Percentiles rank a stretch among this genome's conserved stretches.
phyloP scores from a whole-genome alignment of 1,140 invertebrate genomes.

The Lanistes nyassanus region DNA sequence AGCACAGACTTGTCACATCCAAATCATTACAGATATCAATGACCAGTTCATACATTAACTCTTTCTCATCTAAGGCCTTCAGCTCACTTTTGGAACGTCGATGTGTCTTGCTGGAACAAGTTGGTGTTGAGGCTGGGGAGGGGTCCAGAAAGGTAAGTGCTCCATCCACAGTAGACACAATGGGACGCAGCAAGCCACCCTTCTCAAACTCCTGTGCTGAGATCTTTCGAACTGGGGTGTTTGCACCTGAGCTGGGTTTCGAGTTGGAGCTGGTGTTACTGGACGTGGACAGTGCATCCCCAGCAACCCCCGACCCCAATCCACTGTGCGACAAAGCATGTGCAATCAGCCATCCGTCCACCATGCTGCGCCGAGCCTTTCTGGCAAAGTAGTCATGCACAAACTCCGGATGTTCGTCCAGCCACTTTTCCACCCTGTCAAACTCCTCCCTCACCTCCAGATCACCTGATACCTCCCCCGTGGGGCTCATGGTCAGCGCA shows the following conservation, averaged over 20 bases:
- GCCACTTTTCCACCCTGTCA: constrained; percentile 74
- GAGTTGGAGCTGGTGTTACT: constrained; percentile 56
- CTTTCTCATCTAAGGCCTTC: constrained; percentile 88
- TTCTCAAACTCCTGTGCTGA: constrained; percentile 95
- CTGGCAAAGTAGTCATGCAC: constrained; percentile 94
- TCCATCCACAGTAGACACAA: constrained; percentile 88
- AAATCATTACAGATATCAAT: constrained; percentile 97
- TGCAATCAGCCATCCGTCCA: constrained; percentile 84
- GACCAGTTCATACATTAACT: constrained; percentile 95
- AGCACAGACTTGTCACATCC: constrained; percentile 90
- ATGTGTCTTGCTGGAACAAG: constrained; percentile 36
- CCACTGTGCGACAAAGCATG: constrained; percentile 82
- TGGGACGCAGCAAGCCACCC: constrained; percentile 87
- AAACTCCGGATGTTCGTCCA: constrained; percentile 96
- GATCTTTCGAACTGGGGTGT: constrained; percentile 89
- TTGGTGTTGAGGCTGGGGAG: constrained; percentile 47
- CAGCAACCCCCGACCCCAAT: constrained; percentile 7
- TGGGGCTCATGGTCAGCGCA: constrained; percentile 24
- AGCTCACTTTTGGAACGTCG: constrained; percentile 77
- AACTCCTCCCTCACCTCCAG: constrained; percentile 50
- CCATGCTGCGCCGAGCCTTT: constrained; percentile 89
- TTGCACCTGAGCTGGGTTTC: constrained; percentile 61
- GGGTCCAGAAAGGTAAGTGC: constrained; percentile 84
- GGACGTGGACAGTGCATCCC: constrained; percentile 66
- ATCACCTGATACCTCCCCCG: constrained; percentile 24